Base-by-base conservation (phyloP, 2,113 vertebrate genomes). In the Hymenochirus boettgeri region DNA sequence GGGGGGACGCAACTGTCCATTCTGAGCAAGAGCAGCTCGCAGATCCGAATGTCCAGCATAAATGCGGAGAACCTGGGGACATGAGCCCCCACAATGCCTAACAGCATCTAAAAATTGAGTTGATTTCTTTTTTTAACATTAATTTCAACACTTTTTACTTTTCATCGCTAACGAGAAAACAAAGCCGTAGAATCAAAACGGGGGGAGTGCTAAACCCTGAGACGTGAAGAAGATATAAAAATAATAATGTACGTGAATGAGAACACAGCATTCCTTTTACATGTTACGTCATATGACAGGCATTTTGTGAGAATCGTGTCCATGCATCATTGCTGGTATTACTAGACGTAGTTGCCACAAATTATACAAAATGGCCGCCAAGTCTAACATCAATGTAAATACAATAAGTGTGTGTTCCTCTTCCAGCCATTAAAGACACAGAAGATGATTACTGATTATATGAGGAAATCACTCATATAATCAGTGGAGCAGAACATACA, bases 1-100 rank as follows among this genome's bases (percentile, higher is more conserved):
- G 96, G 96, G 70, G 96, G 96, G 57, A 98, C 95, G 27, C 96
- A 99, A 81, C 89, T 99, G 73, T 99, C 96, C 74, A 97, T 99
- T 81, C 91, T 99, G 73, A 99, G 96, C 93, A 99, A 98, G 88
- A 99, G 96, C 93, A 98, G 95, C 89, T 99, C 95, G 52, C 96
- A 99, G 91, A 97, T 99, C 74, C 93, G 96, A 72, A 95, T 99
- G 96, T 95, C 93, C 64, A 93, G 93, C 81, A 92, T 95, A 56
- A 91, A 94, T 71, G 93, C 93, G 0, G 96, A 99, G 87, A 97
- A 90, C 65, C 85, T 97, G 75, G 92, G 89, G 4, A 97, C 93
- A 82, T 99, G 93, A 98, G 72, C 72, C 57, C 71, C 51, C 87
- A 80, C 77, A 55, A 3, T 51, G 54, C 26, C 35, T 48, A 17